Evolutionary conservation across 2,888 invertebrate genomes (phyloP).

Genomic region (Campoplex nolae): DNA sequence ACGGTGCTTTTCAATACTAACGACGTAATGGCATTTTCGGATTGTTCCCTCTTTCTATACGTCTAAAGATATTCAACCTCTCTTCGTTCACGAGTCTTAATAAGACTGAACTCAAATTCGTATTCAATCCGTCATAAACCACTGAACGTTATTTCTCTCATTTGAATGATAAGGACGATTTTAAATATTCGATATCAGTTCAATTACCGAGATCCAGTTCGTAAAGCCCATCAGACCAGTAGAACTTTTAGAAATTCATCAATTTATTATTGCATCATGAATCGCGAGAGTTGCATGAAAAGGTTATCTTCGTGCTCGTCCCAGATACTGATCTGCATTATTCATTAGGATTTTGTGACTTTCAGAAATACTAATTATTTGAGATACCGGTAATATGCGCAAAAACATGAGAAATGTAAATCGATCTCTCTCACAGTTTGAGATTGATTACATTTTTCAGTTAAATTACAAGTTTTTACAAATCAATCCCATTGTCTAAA

Average conservation of each 20-base stretch:
- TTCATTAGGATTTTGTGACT: background rate
- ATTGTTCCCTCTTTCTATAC: constrained; percentile 3
- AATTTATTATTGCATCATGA: background rate
- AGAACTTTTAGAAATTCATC: background rate
- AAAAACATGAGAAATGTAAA: background rate
- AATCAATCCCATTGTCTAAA: background rate
- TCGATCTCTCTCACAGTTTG: background rate
- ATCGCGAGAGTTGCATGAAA: background rate
- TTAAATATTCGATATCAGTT: background rate
- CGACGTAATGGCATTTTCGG: constrained; percentile 33
- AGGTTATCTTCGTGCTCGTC: background rate
- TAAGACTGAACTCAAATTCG: background rate
- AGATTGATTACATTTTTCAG: background rate
- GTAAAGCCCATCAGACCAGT: background rate
- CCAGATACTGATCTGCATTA: background rate
- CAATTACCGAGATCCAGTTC: background rate
- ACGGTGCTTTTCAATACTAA: constrained; percentile 24
- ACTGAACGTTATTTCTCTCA: background rate
- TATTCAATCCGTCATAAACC: background rate
- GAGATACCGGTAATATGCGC: background rate
- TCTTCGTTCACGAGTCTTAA: background rate
- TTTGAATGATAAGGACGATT: background rate
- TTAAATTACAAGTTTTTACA: background rate
- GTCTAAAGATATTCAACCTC: background rate
- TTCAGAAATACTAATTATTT: background rate